Evolutionary conservation across 2,888 invertebrate genomes (phyloP).

Genomic region (Torymus aiolomorphi): DNA sequence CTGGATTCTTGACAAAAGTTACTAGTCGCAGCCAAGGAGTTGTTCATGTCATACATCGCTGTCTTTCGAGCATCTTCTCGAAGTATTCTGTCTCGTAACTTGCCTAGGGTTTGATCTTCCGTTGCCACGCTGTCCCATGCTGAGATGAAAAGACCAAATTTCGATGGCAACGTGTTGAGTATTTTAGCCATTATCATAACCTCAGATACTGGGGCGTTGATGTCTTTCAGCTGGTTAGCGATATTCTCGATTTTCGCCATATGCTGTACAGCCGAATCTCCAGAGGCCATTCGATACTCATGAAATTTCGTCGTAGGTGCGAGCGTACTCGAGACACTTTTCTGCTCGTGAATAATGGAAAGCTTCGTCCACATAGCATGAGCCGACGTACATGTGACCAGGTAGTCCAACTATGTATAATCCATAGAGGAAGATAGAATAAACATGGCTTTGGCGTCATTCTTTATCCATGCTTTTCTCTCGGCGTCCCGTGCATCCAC

Average conservation of each 20-base stretch:
- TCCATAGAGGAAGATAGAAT: not conserved
- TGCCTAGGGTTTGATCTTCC: no score
- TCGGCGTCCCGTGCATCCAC: no score
- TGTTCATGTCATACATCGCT: no score
- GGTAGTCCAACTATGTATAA: not conserved
- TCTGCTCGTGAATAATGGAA: slow-evolving; percentile 30
- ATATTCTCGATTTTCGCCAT: slow-evolving; percentile 21
- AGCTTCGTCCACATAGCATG: slow-evolving; percentile 30
- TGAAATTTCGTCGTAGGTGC: slow-evolving; percentile 33
- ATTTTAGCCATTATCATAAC: not conserved
- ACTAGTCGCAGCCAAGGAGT: no score
- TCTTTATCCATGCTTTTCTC: not conserved
- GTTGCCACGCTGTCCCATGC: no score
- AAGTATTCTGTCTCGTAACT: no score
- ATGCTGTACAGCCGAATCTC: slow-evolving; percentile 22
- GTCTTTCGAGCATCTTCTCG: no score
- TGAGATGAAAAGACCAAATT: not conserved
- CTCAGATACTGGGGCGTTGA: not conserved
- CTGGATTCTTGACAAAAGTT: no score
- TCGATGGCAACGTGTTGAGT: not conserved
- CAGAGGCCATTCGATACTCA: slow-evolving; percentile 21
- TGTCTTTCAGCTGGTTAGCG: not conserved
- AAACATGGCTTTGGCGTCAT: not conserved
- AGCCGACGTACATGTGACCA: slow-evolving; percentile 18
- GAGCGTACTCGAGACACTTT: slow-evolving; percentile 27